Base-by-base conservation (phyloP, 1,140 invertebrate genomes). In the Aphelenchoides fujianensis region DNA sequence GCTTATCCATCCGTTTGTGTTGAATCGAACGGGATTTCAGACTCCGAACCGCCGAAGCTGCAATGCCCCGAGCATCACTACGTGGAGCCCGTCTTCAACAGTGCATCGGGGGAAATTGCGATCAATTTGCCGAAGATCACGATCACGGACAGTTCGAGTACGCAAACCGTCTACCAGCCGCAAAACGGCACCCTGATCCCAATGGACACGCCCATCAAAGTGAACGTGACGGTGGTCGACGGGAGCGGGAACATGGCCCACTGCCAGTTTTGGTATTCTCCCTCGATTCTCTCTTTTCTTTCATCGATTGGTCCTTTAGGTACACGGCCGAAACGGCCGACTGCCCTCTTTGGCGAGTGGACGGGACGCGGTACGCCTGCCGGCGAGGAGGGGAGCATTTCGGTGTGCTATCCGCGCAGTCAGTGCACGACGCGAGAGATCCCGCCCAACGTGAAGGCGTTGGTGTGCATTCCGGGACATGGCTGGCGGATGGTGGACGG, bases 211-310 rank as follows among this genome's bases (percentile, higher is more conserved):
- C 70, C 70, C 2, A 19, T 72, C n/a, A n/a, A 71, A 5, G 70
- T 72, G 2, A 73, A 72, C 23, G 70, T 72, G 12, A 72, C 69
- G 1, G 70, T 37, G 2, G 53, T 72, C 7, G 70, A 72, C 37
- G 53, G 23, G 23, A 32, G n/a, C n/a, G 70, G 70, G 28, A 73
- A 55, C 12, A 28, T 72, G 35, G 70, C 70, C 1, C 69, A 72
- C 2, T 72, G 70, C 28, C 70, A 73, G 66, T 72, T 70, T 70
- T 70, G 69, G 69, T 59, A 5, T 30, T n/a, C n/a, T n/a, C n/a
- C n/a, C n/a, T 27, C 19, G 19, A 59, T 7, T 19, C 28, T 7
- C 5, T 59, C 5, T n/a, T n/a, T n/a, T n/a, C n/a, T n/a, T n/a
- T n/a, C n/a, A n/a, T n/a, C n/a, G n/a, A 59, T 7, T 59, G 5